Percentiles rank a stretch among this genome's conserved stretches.
phyloP scores from a whole-genome alignment of 2,797 vertebrate species.

The Valencia hispanica region DNA sequence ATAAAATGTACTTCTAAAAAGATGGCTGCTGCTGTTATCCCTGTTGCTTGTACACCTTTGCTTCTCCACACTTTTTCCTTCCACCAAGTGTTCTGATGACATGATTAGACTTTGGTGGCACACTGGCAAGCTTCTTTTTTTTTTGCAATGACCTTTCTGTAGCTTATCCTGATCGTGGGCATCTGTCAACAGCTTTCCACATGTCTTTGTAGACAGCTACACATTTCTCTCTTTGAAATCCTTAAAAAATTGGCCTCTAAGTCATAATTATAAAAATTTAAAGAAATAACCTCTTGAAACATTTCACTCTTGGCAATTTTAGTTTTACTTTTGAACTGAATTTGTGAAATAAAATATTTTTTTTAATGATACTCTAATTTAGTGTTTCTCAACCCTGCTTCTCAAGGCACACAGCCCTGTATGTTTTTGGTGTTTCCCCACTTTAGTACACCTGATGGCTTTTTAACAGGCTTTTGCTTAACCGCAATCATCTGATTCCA shows the following conservation, averaged over 20 bases:
- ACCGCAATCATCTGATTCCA: too few relatives aligned
- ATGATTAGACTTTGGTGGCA: too few relatives aligned
- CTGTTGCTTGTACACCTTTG: not conserved
- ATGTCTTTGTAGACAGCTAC: not conserved
- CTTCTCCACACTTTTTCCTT: not conserved
- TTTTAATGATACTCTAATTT: not conserved
- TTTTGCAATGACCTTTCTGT: not conserved
- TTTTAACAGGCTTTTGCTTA: too few relatives aligned
- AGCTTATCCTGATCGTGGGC: not conserved
- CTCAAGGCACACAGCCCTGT: too few relatives aligned
- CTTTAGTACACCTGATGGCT: too few relatives aligned
- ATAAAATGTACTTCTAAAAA: not conserved
- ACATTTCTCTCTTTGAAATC: too few relatives aligned
- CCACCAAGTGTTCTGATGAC: not conserved
- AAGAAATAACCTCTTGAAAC: not conserved
- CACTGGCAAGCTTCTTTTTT: not conserved
- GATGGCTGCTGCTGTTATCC: not conserved
- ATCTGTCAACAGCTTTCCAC: not conserved
- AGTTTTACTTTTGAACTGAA: constrained; percentile 2
- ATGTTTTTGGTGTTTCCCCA: too few relatives aligned
- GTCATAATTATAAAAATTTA: not conserved
- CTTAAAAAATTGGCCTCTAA: too few relatives aligned
- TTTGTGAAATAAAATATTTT: not conserved
- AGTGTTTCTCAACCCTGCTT: too few relatives aligned
- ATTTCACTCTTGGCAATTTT: not conserved